Evolutionary conservation across 2,888 invertebrate species (phyloP), one percentile per base, ranked within the genome.

Genomic region (Drosophila pegasa): DNA sequence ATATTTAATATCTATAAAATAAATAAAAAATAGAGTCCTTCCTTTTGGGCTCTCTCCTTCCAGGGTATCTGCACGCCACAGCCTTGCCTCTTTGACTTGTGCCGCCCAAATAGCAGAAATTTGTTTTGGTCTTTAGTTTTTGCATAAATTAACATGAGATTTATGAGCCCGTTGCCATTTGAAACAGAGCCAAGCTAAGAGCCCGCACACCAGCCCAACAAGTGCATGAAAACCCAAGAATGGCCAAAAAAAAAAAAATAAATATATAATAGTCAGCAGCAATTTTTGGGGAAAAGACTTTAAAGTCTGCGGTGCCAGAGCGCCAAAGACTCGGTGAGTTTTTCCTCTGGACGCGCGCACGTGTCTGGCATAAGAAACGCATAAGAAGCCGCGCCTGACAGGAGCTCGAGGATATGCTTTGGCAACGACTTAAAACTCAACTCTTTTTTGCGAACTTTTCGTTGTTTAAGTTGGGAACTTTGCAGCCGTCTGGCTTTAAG

Each of bases 101-200:
- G 41, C 55, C 66, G 48, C 51, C 62, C 35, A 61, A 62, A 35
- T 38, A 73, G 66, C 80, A 72, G 58, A 79, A 81, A 86, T 86
- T 89, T 87, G 79, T 89, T 89, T 86, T 88, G 83, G 75, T 78
- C 71, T 89, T 79, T 87, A 86, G 87, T 72, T 76, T 86, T 86
- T 75, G 79, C 86, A 86, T 89, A 89, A 86, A 89, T 86, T 86
- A 89, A 88, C 78, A 80, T 80, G 71, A 82, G 85, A 89, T 89
- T 88, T 85, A 88, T 87, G 81, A 43, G 75, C 64, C 65, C 50
- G 72, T 78, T 55, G 55, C 68, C 73, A 83, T 77, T 83, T 86
- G 77, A 83, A 79, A 88, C 77, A 62, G 80, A 88, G 87, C 75
- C 81, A 87, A 78, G 74, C 60, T 22, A 61, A 52, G 58, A 55